phyloP scores from a whole-genome alignment of 2,888 invertebrate genomes.

The Ophraella communa region DNA sequence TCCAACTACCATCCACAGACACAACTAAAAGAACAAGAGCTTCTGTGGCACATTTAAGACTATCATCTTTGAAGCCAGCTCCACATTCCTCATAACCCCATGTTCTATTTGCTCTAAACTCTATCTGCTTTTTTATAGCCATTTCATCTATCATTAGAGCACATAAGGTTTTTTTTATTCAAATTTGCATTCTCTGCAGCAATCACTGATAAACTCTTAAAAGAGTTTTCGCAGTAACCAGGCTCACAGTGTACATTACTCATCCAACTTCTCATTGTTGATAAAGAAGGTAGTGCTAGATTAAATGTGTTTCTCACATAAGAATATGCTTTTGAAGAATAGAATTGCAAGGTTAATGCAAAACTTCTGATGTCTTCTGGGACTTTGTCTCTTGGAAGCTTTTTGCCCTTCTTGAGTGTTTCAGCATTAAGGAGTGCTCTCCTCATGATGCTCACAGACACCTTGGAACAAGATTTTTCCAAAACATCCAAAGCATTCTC shows the following conservation, averaged over 20 bases:
- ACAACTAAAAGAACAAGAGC: too few relatives aligned
- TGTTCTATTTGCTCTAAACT: slow-evolving; percentile 33
- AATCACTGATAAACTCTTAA: slow-evolving; percentile 33
- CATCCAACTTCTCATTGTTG: slow-evolving; percentile 38
- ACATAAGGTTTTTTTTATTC: slow-evolving; percentile 29
- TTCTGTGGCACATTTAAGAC: slow-evolving; percentile 41
- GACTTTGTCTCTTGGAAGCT: too few relatives aligned
- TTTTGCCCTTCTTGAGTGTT: too few relatives aligned
- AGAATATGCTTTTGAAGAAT: too few relatives aligned
- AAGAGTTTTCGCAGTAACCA: slow-evolving; percentile 39
- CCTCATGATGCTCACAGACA: neutral
- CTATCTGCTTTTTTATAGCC: slow-evolving; percentile 33
- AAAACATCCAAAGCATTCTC: slow-evolving; percentile 4
- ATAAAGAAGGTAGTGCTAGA: slow-evolving; percentile 30
- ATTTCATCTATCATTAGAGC: slow-evolving; percentile 48
- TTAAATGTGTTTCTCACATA: too few relatives aligned
- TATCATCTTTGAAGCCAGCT: slow-evolving; percentile 32
- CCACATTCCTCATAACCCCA: slow-evolving; percentile 36
- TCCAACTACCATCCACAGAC: slow-evolving; percentile 38
- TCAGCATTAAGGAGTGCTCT: too few relatives aligned
- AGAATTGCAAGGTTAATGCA: too few relatives aligned
- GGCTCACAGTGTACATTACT: slow-evolving; percentile 35
- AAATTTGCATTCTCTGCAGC: slow-evolving; percentile 1
- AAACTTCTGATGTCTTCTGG: too few relatives aligned
- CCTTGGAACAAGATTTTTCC: neutral